Percentiles rank a stretch among this genome's conserved stretches.
These are phyloP conservation scores for Acrossocheilus fasciatus DNA, from an alignment of 2,797 vertebrate genomes.

Conservation along the genomic window DNA sequence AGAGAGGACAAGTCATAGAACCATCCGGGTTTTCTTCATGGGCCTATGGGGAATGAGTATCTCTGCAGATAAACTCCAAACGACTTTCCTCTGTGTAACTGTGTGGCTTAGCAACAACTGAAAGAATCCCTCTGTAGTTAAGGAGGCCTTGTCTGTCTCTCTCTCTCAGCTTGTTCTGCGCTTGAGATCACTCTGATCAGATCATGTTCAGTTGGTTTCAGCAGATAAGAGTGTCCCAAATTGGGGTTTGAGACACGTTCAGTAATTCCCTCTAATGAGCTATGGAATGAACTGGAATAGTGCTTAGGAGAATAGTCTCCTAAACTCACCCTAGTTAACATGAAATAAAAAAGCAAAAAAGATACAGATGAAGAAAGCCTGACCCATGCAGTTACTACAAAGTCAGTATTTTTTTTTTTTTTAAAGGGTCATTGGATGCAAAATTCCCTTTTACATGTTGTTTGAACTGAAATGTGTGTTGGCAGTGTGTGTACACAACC, in stretches of 20 bases:
- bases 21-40: not conserved
- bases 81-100: constrained; percentile 3
- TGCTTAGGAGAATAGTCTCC: constrained; percentile 3
- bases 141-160: not conserved
- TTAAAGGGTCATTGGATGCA: too few relatives aligned
- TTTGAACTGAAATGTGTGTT: too few relatives aligned
- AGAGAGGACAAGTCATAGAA: not conserved
- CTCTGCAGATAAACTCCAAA: not conserved
- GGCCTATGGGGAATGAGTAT: not conserved
- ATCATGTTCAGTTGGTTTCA: constrained; percentile 45
- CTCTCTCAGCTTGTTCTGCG: constrained; percentile 1
- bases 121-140: constrained; percentile 2
- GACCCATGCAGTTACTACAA: not conserved
- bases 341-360: constrained; percentile 10
- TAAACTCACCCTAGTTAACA: constrained; percentile 23
- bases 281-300: constrained; percentile 17
- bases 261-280: constrained; percentile 42
- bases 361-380: constrained; percentile 15
- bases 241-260: constrained; percentile 25
- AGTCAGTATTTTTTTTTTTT: not conserved
- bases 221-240: constrained; percentile 44
- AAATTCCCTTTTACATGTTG: too few relatives aligned
- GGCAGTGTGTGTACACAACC: too few relatives aligned
- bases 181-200: constrained; percentile 25
- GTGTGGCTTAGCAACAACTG: constrained; percentile 35